Evolutionary conservation across 2,888 invertebrate genomes (phyloP).

Genomic region (Drosophila differens): DNA sequence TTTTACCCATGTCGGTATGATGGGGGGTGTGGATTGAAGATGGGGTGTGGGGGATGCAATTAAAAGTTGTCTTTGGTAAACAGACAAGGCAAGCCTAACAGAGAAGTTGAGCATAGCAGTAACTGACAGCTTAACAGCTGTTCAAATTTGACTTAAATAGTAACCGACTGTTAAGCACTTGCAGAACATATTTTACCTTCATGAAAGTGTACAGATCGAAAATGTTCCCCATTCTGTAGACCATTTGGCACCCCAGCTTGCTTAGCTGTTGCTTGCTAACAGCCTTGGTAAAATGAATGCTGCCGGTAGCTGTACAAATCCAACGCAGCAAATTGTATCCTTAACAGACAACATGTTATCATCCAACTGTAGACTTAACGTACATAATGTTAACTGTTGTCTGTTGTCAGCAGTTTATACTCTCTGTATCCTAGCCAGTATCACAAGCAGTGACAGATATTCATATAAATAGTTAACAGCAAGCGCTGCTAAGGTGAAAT

Average conservation of each 20-base stretch:
- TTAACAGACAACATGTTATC: not conserved
- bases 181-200: not conserved
- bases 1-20: constrained; percentile 12
- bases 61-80: not conserved
- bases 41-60: not conserved
- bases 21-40: not conserved
- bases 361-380: not conserved
- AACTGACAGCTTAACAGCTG: not conserved
- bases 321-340: not conserved
- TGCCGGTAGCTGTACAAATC: not conserved
- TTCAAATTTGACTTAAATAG: not conserved
- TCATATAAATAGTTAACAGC: not conserved
- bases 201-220: not conserved
- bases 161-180: not conserved
- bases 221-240: not conserved
- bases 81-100: not conserved
- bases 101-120: not conserved
- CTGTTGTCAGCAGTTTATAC: not conserved
- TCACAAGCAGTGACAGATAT: too few relatives aligned
- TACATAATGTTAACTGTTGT: not conserved
- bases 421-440: not conserved
- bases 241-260: not conserved
- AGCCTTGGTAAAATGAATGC: not conserved
- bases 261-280: not conserved
- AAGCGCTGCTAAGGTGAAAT: not conserved